Evolutionary conservation across 1,140 invertebrate species (phyloP), one percentile per base, ranked within the genome.

Genomic region (Augochlora pura): DNA sequence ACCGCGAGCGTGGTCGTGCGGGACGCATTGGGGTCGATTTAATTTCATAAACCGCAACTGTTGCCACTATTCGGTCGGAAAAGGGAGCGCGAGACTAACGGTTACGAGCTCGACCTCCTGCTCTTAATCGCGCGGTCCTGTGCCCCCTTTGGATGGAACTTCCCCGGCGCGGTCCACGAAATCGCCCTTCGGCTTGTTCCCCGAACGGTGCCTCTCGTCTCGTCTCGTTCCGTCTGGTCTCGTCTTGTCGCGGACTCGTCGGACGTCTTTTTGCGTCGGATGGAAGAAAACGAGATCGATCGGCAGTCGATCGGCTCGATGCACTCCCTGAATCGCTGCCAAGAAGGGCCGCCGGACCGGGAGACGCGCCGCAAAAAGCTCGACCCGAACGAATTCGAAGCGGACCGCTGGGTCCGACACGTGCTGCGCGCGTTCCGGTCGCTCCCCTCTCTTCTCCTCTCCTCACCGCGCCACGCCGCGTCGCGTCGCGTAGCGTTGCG

Each of bases 41-140:
- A 91, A 93, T 93, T 92, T 92, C 91, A 92, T 93, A 93, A 93
- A 93, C 91, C 91, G 90, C 92, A 93, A 93, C 91, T 93, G 91
- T 92, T 93, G 87, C 91, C 91, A 88, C 90, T 89, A 91, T 92
- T 92, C 87, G 87, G 85, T 87, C 80, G 85, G 49, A 57, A 91
- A 91, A 91, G 87, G 87, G 88, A 85, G 87, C 84, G 80, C 84
- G 86, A 52, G 49, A 86, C 88, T 90, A 90, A 91, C 87, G 87
- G 88, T 91, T 92, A 91, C 90, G 87, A 90, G 90, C 86, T 80
- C 85, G 78, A 62, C 78, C 80, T 81, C 75, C 52, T 76, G 70
- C 80, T 78, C 78, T 81, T 84, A 82, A 72, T 82, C 67, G 65
- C 32, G 52, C 3, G 49, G 68, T 39, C 72, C 69, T 42, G 42